phyloP scores from a whole-genome alignment of 2,113 vertebrate species.

The Myrmophylax atrothorax region DNA sequence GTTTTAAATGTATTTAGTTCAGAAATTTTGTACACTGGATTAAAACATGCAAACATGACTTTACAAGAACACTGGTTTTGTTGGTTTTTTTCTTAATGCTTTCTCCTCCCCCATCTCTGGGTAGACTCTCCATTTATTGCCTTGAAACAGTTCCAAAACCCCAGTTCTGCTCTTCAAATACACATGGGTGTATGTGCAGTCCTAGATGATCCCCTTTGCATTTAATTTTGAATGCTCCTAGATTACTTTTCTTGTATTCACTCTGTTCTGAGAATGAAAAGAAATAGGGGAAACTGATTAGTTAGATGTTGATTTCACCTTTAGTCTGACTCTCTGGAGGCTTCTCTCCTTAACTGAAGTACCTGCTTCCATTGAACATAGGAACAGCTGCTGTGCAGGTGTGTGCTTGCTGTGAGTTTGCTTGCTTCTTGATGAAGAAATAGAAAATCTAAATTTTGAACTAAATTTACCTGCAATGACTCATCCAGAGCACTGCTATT shows the following conservation, averaged over 20 bases:
- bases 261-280: neutral
- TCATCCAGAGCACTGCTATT: neutral
- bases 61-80: neutral
- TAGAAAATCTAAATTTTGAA: neutral
- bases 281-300: neutral
- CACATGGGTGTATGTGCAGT: neutral
- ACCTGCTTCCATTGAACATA: neutral
- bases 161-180: neutral
- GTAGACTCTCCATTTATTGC: neutral
- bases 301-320: neutral
- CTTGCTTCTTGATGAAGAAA: neutral
- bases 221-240: neutral
- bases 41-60: neutral
- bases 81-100: neutral
- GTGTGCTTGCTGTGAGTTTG: neutral
- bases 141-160: neutral
- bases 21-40: neutral
- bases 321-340: neutral
- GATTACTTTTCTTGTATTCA: neutral
- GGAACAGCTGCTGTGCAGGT: neutral
- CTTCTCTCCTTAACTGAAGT: neutral
- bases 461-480: slow-evolving; percentile 9
- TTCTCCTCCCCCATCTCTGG: neutral
- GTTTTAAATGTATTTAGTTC: neutral
- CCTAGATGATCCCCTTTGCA: neutral